These are phyloP conservation scores for Leptopilina drosophilae DNA, from an alignment of 2,888 invertebrate genomes.

Conservation along the genomic window DNA sequence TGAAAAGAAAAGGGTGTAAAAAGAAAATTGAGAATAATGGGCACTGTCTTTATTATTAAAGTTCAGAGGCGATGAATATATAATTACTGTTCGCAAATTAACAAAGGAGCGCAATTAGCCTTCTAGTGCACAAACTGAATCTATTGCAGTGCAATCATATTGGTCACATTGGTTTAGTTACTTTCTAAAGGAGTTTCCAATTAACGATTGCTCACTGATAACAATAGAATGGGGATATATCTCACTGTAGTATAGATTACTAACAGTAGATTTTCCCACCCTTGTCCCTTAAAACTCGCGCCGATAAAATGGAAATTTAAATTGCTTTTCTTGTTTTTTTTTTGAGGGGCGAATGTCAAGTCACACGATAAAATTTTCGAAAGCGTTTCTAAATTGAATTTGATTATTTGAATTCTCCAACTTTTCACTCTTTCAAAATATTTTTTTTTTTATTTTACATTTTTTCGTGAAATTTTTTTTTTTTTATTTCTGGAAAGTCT, in stretches of 20 bases:
- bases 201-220: constrained; percentile 48
- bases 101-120: constrained; percentile 57
- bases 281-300: background rate
- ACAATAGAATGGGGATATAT: constrained; percentile 6
- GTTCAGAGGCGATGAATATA: constrained; percentile 46
- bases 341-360: no score
- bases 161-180: constrained; percentile 49
- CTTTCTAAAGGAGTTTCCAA: constrained; percentile 53
- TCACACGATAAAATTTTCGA: no score
- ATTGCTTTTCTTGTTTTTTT: background rate
- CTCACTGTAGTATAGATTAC: background rate
- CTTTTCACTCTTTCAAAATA: no score
- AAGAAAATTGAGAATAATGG: constrained; percentile 35
- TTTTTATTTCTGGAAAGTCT: no score
- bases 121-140: constrained; percentile 49
- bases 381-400: no score
- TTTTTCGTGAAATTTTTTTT: no score
- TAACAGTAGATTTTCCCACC: background rate
- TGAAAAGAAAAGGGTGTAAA: constrained; percentile 37
- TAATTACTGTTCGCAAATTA: constrained; percentile 56
- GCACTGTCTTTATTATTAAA: constrained; percentile 43
- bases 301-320: background rate
- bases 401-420: no score
- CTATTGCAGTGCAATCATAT: constrained; percentile 53
- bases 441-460: no score